phyloP scores from a whole-genome alignment of 37 sponge, comb jelly and placozoan genomes.

The Halisarca cf. caerulea region DNA sequence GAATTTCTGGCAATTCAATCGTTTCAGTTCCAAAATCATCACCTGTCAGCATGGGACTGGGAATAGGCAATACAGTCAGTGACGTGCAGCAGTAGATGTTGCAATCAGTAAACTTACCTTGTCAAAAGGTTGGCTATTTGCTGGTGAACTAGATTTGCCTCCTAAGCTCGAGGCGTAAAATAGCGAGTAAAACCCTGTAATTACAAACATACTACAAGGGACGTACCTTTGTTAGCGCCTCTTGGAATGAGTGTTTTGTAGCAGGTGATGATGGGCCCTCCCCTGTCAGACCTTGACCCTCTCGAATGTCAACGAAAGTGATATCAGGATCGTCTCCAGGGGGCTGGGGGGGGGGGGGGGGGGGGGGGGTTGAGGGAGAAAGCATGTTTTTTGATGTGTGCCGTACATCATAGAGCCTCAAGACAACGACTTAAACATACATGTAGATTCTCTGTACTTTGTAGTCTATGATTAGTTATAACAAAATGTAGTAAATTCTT shows the following conservation, averaged over 20 bases:
- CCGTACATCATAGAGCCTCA: too few relatives aligned
- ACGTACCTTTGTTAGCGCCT: background rate
- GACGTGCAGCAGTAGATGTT: background rate
- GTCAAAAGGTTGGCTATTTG: conserved; percentile 1
- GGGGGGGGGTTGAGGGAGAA: too few relatives aligned
- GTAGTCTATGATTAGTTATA: too few relatives aligned
- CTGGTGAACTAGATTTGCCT: background rate
- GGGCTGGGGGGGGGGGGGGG: background rate
- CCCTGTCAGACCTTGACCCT: background rate
- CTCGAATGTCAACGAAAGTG: background rate
- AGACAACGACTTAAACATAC: too few relatives aligned
- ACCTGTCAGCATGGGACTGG: background rate
- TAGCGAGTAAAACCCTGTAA: background rate
- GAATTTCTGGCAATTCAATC: conserved; percentile 11
- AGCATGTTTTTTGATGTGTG: too few relatives aligned
- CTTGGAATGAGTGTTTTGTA: background rate
- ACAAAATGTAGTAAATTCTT: too few relatives aligned
- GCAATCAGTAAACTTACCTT: background rate
- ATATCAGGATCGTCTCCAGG: background rate
- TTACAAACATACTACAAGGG: background rate
- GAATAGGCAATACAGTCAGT: background rate
- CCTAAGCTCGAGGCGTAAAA: background rate
- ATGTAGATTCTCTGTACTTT: too few relatives aligned
- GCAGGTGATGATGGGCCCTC: background rate
- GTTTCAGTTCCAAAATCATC: background rate